A percentile compares a stretch with the other conserved stretches of the same genome.
phyloP scores from a whole-genome alignment of 2,888 invertebrate species.

The Gonocerus acuteangulatus region DNA sequence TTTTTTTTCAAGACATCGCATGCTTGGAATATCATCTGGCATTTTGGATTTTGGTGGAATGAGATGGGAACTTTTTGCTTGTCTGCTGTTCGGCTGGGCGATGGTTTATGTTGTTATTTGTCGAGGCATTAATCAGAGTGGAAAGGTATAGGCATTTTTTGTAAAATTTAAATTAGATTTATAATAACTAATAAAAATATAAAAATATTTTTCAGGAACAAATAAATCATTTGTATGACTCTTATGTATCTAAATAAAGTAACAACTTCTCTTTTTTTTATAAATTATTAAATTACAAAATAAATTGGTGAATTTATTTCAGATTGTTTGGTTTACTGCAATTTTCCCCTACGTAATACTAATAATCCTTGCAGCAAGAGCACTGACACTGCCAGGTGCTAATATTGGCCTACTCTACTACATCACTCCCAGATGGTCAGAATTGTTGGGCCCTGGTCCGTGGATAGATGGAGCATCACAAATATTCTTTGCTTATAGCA shows the following conservation, averaged over 20 bases:
- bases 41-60: conserved; percentile 57
- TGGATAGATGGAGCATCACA: conserved; percentile 73
- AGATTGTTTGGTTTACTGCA: conserved; percentile 71
- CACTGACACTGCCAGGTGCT: conserved; percentile 61
- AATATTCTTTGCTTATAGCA: conserved; percentile 70
- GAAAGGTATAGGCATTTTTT: conserved; percentile 50
- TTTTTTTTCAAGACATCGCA: conserved; percentile 56
- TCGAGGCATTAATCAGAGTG: conserved; percentile 66
- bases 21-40: conserved; percentile 53
- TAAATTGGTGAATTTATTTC: conserved; percentile 3
- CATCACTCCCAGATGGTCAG: conserved; percentile 55
- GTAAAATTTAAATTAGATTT: too few relatives aligned
- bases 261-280: too few relatives aligned
- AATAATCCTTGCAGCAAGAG: conserved; percentile 56
- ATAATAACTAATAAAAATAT: too few relatives aligned
- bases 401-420: conserved; percentile 57
- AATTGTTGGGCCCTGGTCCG: conserved; percentile 48
- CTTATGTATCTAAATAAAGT: too few relatives aligned
- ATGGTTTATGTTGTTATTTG: conserved; percentile 63
- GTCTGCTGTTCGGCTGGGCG: conserved; percentile 58
- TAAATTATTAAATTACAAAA: too few relatives aligned
- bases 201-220: too few relatives aligned
- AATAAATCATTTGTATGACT: too few relatives aligned
- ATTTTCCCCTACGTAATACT: conserved; percentile 66
- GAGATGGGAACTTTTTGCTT: conserved; percentile 60